phyloP scores from a whole-genome alignment of 1,140 invertebrate species.

The Drosophila repletoides region DNA sequence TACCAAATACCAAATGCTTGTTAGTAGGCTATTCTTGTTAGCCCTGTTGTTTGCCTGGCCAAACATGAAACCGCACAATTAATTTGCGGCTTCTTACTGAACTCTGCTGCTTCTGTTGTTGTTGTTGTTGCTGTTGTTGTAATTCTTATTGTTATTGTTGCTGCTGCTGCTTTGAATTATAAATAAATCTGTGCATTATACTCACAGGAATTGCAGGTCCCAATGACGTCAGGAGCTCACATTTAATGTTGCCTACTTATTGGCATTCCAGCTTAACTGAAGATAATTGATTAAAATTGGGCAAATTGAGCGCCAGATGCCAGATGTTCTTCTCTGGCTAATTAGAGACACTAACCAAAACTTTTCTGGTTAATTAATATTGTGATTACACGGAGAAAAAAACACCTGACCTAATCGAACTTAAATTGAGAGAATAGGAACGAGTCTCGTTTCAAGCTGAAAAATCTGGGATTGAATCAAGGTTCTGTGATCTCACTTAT shows the following conservation, averaged over 20 bases:
- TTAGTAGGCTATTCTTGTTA: slow-evolving; percentile 15
- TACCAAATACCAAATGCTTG: slow-evolving; percentile 11
- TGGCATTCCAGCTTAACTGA: slow-evolving; percentile 10
- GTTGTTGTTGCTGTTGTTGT: slow-evolving; percentile 20
- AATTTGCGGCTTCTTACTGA: slow-evolving; percentile 58
- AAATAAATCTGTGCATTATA: slow-evolving; percentile 69
- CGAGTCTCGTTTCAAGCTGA: neutral
- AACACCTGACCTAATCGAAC: too few relatives aligned
- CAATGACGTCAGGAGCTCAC: slow-evolving; percentile 48
- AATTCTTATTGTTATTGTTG: slow-evolving; percentile 17
- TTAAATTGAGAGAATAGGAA: slow-evolving; percentile 28
- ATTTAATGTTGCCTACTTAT: slow-evolving; percentile 42
- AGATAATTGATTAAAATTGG: slow-evolving; percentile 73
- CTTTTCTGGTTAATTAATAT: slow-evolving; percentile 77
- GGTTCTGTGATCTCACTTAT: neutral
- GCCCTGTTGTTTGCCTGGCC: slow-evolving; percentile 13
- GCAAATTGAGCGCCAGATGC: neutral
- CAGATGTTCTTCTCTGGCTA: slow-evolving; percentile 37
- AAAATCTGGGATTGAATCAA: too few relatives aligned
- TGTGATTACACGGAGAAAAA: too few relatives aligned
- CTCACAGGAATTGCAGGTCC: slow-evolving; percentile 58
- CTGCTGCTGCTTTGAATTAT: slow-evolving; percentile 55
- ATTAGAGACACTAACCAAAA: slow-evolving; percentile 73
- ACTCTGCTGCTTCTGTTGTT: slow-evolving; percentile 16
- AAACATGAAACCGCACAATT: slow-evolving; percentile 58